Conservation (phyloP, 2,797 vertebrate genomes). For the Silurus lanzhouensis region DNA sequence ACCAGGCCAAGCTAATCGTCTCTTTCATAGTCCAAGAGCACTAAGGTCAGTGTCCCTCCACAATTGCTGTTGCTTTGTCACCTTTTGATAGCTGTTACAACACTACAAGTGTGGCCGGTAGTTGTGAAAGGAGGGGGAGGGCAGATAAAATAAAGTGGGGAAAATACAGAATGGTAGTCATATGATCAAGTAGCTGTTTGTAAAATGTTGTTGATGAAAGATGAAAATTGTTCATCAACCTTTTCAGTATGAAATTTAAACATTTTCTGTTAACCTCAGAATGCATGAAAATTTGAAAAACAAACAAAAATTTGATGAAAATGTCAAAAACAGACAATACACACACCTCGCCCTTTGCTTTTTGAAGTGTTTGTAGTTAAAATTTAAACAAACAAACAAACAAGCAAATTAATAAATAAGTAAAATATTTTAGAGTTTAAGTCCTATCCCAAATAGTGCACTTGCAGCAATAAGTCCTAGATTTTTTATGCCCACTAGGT, state of each 20-base stretch:
- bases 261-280: not conserved
- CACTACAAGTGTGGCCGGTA: conserved; percentile 26
- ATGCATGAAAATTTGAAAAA: no score
- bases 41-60: conserved; percentile 50
- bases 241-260: not conserved
- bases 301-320: not conserved
- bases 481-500: not conserved
- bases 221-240: not conserved
- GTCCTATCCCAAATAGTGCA: not conserved
- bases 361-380: not conserved
- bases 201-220: not conserved
- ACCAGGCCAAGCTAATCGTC: conserved; percentile 43
- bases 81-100: conserved; percentile 53
- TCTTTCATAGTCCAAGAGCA: conserved; percentile 56
- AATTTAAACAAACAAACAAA: not conserved
- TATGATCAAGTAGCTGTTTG: not conserved
- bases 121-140: conserved; percentile 1
- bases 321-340: not conserved
- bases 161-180: not conserved
- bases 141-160: not conserved
- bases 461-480: not conserved
- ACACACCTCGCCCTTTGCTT: no score
- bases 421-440: not conserved
- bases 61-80: conserved; percentile 34
- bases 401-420: not conserved